Evolutionary conservation across 1,140 invertebrate species (phyloP).

Genomic region (Leptinotarsa defecta): DNA sequence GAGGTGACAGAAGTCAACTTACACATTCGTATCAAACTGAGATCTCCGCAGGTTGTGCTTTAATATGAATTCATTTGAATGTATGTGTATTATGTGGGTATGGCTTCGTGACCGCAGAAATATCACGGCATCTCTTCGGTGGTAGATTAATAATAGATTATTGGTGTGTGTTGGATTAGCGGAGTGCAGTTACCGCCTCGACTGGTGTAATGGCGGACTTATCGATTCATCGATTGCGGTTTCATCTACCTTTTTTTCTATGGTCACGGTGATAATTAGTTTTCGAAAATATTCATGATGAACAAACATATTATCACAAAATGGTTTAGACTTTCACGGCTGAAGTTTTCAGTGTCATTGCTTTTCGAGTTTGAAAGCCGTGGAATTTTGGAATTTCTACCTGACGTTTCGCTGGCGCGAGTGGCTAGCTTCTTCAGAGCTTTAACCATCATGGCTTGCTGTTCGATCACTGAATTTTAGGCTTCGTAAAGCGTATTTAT

Average conservation of each 20-base stretch:
- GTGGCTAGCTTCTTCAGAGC: no score
- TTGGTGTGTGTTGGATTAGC: not conserved
- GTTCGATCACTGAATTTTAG: no score
- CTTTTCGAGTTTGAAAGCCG: no score
- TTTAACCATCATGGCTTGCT: no score
- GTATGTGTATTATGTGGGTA: slow-evolving; percentile 38
- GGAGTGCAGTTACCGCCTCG: not conserved
- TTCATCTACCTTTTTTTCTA: not conserved
- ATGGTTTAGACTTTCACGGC: no score
- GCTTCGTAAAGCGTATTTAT: no score
- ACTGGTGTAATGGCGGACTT: not conserved
- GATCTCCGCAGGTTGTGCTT: slow-evolving; percentile 42
- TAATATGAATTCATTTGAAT: slow-evolving; percentile 49
- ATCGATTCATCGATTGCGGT: not conserved
- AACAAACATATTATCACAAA: not conserved
- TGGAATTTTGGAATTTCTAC: no score
- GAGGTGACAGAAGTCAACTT: slow-evolving; percentile 43
- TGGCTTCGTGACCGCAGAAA: slow-evolving; percentile 35
- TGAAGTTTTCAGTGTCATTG: no score
- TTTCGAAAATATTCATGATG: not conserved
- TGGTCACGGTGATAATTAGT: not conserved
- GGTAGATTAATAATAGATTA: slow-evolving; percentile 28
- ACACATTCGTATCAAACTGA: slow-evolving; percentile 42
- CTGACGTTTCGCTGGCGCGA: no score
- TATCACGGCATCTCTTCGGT: slow-evolving; percentile 27